Evolutionary conservation across 2,113 vertebrate species (phyloP).

Genomic region (Pterocles orientalis): DNA sequence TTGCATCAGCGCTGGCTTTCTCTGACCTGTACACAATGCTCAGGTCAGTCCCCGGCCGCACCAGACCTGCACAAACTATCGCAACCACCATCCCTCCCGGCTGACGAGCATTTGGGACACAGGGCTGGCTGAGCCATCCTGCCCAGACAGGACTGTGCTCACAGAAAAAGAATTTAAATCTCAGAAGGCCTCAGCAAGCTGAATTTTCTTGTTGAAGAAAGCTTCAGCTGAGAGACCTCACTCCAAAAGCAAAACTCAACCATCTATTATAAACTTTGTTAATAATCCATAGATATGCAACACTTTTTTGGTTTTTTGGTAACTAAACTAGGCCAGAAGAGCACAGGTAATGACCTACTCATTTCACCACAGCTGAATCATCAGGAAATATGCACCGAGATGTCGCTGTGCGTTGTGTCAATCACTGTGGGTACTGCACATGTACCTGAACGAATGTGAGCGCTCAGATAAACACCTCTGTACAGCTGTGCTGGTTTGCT

Average conservation of each 20-base stretch:
- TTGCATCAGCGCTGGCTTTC: not conserved
- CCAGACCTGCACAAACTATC: not conserved
- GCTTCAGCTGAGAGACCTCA: not conserved
- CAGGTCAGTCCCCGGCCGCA: not conserved
- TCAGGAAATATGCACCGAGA: not conserved
- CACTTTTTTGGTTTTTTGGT: too few species aligned
- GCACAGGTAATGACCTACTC: not conserved
- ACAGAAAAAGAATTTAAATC: not conserved
- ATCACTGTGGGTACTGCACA: not conserved
- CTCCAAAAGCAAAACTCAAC: not conserved
- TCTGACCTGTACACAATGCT: not conserved
- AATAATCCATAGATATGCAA: not conserved
- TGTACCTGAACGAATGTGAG: not conserved
- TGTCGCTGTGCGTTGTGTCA: not conserved
- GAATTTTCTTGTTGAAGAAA: not conserved
- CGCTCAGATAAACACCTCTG: not conserved
- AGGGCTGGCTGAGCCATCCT: not conserved
- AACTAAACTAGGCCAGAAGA: not conserved
- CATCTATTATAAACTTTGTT: not conserved
- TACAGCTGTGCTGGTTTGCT: not conserved
- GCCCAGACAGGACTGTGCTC: not conserved
- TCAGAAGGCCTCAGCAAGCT: not conserved
- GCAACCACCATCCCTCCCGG: not conserved
- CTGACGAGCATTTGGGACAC: not conserved
- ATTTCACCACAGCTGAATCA: not conserved